Evolutionary conservation across 1,140 invertebrate genomes (phyloP), one percentile per base, ranked within the genome.

Genomic region (Philopotamus ludificatus): DNA sequence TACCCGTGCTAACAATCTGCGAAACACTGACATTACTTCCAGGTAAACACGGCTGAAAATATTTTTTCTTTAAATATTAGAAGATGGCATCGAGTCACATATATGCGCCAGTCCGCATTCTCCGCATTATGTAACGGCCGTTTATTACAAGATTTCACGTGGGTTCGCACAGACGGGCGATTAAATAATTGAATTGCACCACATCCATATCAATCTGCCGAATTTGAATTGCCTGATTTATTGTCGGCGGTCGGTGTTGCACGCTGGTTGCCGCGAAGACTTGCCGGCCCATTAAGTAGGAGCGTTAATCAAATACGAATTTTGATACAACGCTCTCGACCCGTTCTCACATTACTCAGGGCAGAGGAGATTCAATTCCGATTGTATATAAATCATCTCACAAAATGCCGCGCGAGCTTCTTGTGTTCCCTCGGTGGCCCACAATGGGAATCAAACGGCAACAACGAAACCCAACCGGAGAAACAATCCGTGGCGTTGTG

Each of bases 401-500:
- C 44, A 47, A n/a, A 47, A 47, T 20, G 15, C 44, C 44, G 18
- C 44, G 18, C 15, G 44, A 4, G 44, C 44, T 47, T 20, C 44
- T 47, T 47, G 44, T 47, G 15, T 47, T 47, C 18, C 44, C 4
- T n/a, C n/a, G 12, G 28, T 22, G 10, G 20, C 15, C 18, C 39
- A 57, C 26, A 57, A 57, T 57, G 39, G 39, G 26, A 28, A 57
- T 15, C 26, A 25, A 8, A 57, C 53, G 47, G 34, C 44, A 60
- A 60, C 20, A 60, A 60, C 25, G 12, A 47, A 60, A 28, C 21
- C 42, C 42, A n/a, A 15, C n/a, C 26, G 34, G 34, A 41, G 34
- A 23, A 41, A 34, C 4, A 34, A n/a, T 42, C 28, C 28, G 42
- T 57, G n/a, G 53, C 62, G 34, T 66, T 66, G 59, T 66, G 28